phyloP scores from a whole-genome alignment of 2,888 invertebrate species.

The Megamerina dolium region DNA sequence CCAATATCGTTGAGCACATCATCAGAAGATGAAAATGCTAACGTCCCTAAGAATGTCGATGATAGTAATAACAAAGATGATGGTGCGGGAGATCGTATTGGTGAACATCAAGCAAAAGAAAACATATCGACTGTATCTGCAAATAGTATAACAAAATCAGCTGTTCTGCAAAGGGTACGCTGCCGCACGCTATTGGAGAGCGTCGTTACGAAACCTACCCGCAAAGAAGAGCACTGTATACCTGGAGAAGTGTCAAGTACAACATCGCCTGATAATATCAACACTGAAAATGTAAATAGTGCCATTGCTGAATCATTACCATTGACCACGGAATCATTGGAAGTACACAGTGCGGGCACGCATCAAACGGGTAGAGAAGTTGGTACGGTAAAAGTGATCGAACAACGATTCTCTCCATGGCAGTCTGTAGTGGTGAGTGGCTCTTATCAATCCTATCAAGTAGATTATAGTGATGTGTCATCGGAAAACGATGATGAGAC shows the following conservation, averaged over 20 bases:
- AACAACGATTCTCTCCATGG: constrained; percentile 3
- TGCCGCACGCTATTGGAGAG: constrained; percentile 6
- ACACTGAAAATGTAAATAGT: neutral
- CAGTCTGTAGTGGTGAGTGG: constrained; percentile 5
- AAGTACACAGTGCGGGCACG: constrained; percentile 7
- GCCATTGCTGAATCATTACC: too few species aligned
- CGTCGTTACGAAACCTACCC: constrained; percentile 9
- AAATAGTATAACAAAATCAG: too few species aligned
- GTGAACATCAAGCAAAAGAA: too few species aligned
- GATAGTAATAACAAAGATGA: too few species aligned
- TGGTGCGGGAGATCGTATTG: too few species aligned
- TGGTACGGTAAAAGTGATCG: constrained; percentile 9
- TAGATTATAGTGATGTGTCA: constrained; percentile 11
- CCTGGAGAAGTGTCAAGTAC: constrained; percentile 15
- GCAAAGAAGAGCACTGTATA: constrained; percentile 14
- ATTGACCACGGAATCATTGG: neutral
- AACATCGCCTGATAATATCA: constrained; percentile 6
- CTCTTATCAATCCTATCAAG: constrained; percentile 3
- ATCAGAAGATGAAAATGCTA: too few species aligned
- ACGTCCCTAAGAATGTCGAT: too few species aligned
- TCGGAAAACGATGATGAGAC: constrained; percentile 9
- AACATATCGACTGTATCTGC: too few species aligned
- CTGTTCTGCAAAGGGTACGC: too few species aligned
- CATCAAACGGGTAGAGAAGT: constrained; percentile 11
- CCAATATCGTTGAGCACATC: too few species aligned